phyloP scores from a whole-genome alignment of 1,140 invertebrate species.

The Apocrypta bakeri region DNA sequence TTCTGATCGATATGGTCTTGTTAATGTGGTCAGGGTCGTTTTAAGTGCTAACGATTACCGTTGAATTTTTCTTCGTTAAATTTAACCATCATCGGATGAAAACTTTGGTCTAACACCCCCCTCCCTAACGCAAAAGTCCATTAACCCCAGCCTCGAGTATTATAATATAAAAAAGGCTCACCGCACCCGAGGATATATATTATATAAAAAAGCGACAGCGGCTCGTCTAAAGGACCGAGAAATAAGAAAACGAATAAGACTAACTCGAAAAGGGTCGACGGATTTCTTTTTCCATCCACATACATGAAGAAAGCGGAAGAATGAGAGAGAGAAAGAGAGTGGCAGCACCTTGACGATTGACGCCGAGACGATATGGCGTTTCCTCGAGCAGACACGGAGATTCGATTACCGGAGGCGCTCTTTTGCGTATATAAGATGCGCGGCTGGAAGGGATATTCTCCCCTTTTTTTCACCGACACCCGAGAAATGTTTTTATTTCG shows the following conservation, averaged over 20 bases:
- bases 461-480: not conserved
- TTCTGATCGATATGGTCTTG: too few species aligned
- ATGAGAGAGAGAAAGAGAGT: not conserved
- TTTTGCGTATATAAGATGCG: conserved; percentile 37
- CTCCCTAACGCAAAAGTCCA: too few species aligned
- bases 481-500: conserved; percentile 23
- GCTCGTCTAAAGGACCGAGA: conserved; percentile 26
- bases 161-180: conserved; percentile 31
- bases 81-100: too few species aligned
- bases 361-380: conserved; percentile 31
- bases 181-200: not conserved
- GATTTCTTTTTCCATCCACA: conserved; percentile 1
- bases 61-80: too few species aligned
- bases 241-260: conserved; percentile 3
- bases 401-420: conserved; percentile 39
- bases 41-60: too few species aligned
- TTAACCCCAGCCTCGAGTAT: conserved; percentile 3
- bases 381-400: conserved; percentile 34
- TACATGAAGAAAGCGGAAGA: not conserved
- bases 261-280: not conserved
- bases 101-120: too few species aligned
- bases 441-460: not conserved
- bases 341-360: conserved; percentile 31
- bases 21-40: too few species aligned
- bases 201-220: conserved; percentile 11